A percentile compares a stretch with the other conserved stretches of the same genome.
Conservation (phyloP, 2,113 vertebrate species). For the Mastomys natalensis region DNA sequence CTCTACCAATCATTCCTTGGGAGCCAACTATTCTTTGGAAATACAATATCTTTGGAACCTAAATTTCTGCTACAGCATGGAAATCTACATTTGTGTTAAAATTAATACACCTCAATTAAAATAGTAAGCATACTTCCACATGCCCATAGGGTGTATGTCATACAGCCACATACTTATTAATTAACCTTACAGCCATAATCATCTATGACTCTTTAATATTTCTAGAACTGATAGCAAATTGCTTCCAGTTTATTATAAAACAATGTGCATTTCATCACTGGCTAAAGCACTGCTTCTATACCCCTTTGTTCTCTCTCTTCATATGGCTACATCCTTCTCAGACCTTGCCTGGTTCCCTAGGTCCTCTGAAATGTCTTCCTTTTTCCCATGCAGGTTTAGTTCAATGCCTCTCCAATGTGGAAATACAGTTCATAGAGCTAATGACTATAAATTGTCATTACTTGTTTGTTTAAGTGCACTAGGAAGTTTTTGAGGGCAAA, state of each 20-base stretch:
- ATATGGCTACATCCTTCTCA: neutral
- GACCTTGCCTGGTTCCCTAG: neutral
- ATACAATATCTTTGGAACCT: neutral
- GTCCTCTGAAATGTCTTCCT: neutral
- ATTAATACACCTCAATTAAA: neutral
- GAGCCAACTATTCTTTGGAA: neutral
- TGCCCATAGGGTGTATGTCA: neutral
- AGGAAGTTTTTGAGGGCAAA: neutral
- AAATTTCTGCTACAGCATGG: neutral
- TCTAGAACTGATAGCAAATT: neutral
- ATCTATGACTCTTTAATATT: neutral
- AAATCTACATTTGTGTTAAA: conserved; percentile 11
- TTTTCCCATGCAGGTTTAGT: neutral
- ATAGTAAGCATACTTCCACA: neutral
- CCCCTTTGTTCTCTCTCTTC: neutral
- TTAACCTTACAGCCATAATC: neutral
- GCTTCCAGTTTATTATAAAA: conserved; percentile 14
- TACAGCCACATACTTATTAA: neutral
- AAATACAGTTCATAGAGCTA: neutral
- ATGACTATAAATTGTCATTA: conserved; percentile 2
- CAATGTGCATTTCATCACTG: neutral
- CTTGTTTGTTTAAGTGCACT: conserved; percentile 19
- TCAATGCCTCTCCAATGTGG: neutral
- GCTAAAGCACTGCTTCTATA: conserved; percentile 2
- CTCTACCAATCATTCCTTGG: neutral